Percentiles rank a stretch among this genome's conserved stretches.
These are phyloP conservation scores for Botia kubotai DNA, from an alignment of 2,797 vertebrate genomes.

Conservation along the genomic window DNA sequence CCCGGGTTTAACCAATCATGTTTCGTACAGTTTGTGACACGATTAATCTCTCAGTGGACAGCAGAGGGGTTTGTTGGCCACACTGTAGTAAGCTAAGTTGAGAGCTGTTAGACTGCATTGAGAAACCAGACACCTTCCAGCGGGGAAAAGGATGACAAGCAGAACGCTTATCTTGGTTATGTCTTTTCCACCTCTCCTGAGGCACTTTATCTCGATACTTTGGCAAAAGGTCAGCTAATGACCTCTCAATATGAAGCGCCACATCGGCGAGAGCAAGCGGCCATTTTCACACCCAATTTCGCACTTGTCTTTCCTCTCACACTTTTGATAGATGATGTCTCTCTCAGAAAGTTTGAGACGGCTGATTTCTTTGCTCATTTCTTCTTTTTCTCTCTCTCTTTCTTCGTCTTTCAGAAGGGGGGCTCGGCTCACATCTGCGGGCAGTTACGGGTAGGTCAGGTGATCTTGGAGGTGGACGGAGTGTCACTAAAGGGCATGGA, in stretches of 20 bases:
- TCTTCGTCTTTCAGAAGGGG: slow-evolving; percentile 77
- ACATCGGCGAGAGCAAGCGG: slow-evolving; percentile 26
- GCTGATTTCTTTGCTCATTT: neutral
- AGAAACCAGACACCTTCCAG: slow-evolving; percentile 5
- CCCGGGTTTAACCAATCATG: neutral
- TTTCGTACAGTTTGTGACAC: neutral
- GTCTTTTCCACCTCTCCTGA: slow-evolving; percentile 1
- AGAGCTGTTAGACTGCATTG: slow-evolving; percentile 15
- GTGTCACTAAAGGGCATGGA: slow-evolving; percentile 86
- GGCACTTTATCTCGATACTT: slow-evolving; percentile 16
- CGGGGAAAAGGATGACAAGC: slow-evolving; percentile 8
- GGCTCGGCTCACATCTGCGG: slow-evolving; percentile 89
- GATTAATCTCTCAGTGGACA: neutral
- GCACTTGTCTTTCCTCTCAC: slow-evolving; percentile 3
- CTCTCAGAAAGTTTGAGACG: slow-evolving; percentile 6
- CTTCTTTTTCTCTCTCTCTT: slow-evolving; percentile 15
- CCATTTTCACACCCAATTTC: slow-evolving; percentile 34
- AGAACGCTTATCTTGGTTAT: slow-evolving; percentile 7
- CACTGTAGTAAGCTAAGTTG: neutral
- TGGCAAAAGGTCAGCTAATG: slow-evolving; percentile 52
- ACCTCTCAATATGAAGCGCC: slow-evolving; percentile 50
- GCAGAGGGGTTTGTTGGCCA: neutral
- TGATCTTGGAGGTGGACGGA: slow-evolving; percentile 92
- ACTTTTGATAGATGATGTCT: slow-evolving; percentile 43
- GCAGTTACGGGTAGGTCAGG: slow-evolving; percentile 91